A percentile compares a stretch with the other conserved stretches of the same genome.
Conservation (phyloP, 2,113 vertebrate genomes). For the Sarotherodon lohbergeri region DNA sequence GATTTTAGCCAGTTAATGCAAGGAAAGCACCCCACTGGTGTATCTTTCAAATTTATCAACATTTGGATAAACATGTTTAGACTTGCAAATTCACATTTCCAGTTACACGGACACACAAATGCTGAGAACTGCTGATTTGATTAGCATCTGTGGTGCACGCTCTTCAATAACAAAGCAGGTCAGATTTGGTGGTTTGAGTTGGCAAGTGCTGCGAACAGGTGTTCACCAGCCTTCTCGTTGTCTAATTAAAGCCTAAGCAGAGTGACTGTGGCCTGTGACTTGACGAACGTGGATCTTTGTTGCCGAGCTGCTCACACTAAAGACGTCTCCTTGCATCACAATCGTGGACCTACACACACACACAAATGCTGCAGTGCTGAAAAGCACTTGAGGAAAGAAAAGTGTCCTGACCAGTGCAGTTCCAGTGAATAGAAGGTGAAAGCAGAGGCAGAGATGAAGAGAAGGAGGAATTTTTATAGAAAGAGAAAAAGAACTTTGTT, state of each 20-base stretch:
- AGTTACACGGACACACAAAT: not conserved
- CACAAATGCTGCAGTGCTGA: not conserved
- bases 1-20: not conserved
- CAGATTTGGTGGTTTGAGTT: not conserved
- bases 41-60: not conserved
- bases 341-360: not conserved
- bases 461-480: not conserved
- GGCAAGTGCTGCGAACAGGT: not conserved
- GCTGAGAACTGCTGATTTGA: not conserved
- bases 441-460: not conserved
- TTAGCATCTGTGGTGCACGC: not conserved
- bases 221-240: not conserved
- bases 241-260: constrained; percentile 46
- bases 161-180: not conserved
- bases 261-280: not conserved
- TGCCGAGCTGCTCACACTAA: not conserved
- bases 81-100: not conserved
- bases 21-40: not conserved
- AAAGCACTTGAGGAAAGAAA: constrained; percentile 24
- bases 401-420: constrained; percentile 10
- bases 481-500: not conserved
- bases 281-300: not conserved
- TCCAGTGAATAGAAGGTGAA: constrained; percentile 24
- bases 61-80: not conserved
- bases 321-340: not conserved